Conservation (phyloP, 2,113 vertebrate species). For the Apistogramma diplotaenia region DNA sequence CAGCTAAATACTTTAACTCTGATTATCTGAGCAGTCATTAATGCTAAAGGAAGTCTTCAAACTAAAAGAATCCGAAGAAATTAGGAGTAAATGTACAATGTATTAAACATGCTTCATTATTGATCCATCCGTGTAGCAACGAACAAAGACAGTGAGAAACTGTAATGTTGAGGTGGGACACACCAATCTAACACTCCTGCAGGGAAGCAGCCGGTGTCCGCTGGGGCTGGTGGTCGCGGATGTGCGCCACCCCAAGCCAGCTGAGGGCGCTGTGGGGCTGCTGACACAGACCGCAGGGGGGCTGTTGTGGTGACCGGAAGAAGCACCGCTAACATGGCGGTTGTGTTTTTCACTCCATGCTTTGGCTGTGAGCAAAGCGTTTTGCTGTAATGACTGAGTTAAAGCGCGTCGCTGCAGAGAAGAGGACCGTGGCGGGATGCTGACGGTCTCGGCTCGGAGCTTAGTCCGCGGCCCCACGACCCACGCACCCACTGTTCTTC, state of each 20-base stretch:
- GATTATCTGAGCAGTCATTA: neutral
- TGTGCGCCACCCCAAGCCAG: neutral
- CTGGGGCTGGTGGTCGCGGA: neutral
- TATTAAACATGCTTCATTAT: neutral
- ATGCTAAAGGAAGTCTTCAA: neutral
- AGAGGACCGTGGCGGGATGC: neutral
- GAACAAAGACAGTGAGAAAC: neutral
- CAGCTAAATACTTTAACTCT: neutral
- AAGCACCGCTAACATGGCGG: conserved; percentile 22
- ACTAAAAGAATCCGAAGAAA: neutral
- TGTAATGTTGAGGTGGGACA: neutral
- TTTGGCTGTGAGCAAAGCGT: neutral
- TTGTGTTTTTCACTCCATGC: neutral
- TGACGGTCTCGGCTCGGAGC: neutral
- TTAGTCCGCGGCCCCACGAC: neutral
- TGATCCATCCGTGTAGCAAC: neutral
- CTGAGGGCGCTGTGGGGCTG: conserved; percentile 19
- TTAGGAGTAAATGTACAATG: neutral
- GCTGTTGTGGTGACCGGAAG: conserved; percentile 20
- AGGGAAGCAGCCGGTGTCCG: neutral
- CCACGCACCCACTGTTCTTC: neutral
- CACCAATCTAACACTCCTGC: neutral
- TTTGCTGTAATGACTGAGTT: rapidly evolving
- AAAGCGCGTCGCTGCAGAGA: neutral
- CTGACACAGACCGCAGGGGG: neutral